Base-by-base conservation (phyloP, 2,113 vertebrate genomes). In the Neopipo cinnamomea region DNA sequence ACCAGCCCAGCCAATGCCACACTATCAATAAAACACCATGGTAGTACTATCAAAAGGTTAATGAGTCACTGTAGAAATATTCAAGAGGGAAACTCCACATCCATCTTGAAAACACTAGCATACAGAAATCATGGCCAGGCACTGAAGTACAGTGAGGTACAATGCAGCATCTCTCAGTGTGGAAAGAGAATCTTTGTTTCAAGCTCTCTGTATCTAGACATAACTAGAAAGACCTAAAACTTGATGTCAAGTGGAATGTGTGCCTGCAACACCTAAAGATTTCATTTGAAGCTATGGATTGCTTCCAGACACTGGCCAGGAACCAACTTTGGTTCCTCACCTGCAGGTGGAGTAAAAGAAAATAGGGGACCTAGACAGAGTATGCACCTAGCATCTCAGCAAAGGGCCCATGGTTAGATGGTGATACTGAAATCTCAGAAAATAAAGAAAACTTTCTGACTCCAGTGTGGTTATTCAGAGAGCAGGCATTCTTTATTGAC, bases 1-100 rank as follows among this genome's bases (percentile, higher is more conserved):
- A 22, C 99, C 99, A 92, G 99, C 99, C 99, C 99, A 99, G 55
- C 99, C 99, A 56, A 99, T 96, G 23, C 98, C 98, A 95, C 99
- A 99, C 99, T 99, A 91, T 68, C 75, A 97, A 78, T 47, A 88
- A 95, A 97, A 88, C 19, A 79, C 5, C 33, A 46, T 35, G 12
- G 18, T 35, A 95, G 44, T 82, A 93, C 31, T 80, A 84, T 53
- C 52, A 63, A 88, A 94, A 91, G 27, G 42, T 80, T 80, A 87
- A 73, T 33, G 16, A 83, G 46, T 61, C 42, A 76, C 37, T 83
- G 39, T 27, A 88, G 41, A 66, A 55, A 52, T 55, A 86, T 10
- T 82, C 18, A 87, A 66, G 27, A 66, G 30, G 49, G 53, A 93
- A 83, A 87, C 6, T 7, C 10, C 33, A 63, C 24, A 44, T 30